Evolutionary conservation across 2,113 vertebrate species (phyloP).

Genomic region (Laticauda laticaudata): DNA sequence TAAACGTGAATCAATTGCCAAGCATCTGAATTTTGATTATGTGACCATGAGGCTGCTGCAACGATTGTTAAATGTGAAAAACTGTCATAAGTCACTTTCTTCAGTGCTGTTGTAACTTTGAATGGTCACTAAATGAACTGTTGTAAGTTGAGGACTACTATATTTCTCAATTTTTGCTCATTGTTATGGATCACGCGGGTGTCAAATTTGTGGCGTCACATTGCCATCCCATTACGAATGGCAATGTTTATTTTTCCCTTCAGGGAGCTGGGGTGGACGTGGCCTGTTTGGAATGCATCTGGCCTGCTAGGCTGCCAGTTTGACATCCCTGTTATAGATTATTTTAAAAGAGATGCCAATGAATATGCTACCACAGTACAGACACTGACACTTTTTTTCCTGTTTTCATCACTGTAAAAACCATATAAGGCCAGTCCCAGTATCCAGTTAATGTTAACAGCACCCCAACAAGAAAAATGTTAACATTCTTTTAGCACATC

Average conservation of each 20-base stretch:
- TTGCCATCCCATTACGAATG: no score
- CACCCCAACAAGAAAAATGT: not conserved
- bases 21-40: not conserved
- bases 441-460: not conserved
- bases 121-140: no score
- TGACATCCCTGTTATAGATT: not conserved
- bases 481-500: not conserved
- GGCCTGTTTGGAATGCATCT: fast-evolving
- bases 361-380: not conserved
- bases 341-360: not conserved
- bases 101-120: not conserved
- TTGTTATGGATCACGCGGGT: not conserved
- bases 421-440: not conserved
- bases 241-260: no score
- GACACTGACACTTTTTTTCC: not conserved
- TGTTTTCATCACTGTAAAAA: not conserved
- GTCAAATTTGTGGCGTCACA: no score
- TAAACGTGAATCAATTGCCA: not conserved
- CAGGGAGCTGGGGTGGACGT: no score
- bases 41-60: not conserved
- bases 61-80: not conserved
- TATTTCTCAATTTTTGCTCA: not conserved
- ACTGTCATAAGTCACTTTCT: not conserved
- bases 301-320: no score
- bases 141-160: not conserved